A percentile compares a stretch with the other conserved stretches of the same genome.
Evolutionary conservation across 2,113 vertebrate genomes (phyloP).

Genomic region (Thunnus maccoyii): DNA sequence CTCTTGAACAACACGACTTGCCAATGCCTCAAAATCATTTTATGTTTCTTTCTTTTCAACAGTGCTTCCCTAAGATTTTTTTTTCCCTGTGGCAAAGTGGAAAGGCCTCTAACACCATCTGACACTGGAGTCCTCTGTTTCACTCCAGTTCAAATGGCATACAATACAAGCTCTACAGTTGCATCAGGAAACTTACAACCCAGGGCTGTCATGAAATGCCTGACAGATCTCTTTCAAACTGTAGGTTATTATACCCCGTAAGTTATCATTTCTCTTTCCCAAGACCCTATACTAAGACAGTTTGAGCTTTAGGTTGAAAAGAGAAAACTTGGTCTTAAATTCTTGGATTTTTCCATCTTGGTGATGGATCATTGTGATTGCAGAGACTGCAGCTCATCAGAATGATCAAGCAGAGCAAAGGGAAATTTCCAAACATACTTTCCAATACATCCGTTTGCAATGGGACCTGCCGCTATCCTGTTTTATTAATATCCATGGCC

Average conservation of each 20-base stretch:
- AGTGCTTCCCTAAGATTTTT: constrained; percentile 52
- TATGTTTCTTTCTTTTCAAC: constrained; percentile 47
- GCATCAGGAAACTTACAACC: background rate
- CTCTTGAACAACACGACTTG: constrained; percentile 33
- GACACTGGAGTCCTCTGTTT: constrained; percentile 1
- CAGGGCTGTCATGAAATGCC: background rate
- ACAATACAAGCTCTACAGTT: constrained; percentile 1
- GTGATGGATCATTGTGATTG: background rate
- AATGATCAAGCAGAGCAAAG: background rate
- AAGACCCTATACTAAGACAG: background rate
- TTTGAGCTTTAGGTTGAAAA: background rate
- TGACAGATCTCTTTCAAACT: background rate
- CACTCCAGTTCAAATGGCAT: background rate
- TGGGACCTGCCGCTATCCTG: too few species aligned
- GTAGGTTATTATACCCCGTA: background rate
- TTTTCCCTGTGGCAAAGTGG: background rate
- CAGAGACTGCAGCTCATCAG: background rate
- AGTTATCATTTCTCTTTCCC: background rate
- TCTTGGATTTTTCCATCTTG: background rate
- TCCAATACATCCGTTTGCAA: background rate
- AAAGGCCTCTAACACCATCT: constrained; percentile 6
- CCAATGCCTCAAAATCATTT: constrained; percentile 32
- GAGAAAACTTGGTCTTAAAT: background rate
- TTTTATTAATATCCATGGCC: background rate
- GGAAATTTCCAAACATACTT: background rate